phyloP scores from a whole-genome alignment of 1,140 invertebrate species.

The Macrotrachela quadricornifera region DNA sequence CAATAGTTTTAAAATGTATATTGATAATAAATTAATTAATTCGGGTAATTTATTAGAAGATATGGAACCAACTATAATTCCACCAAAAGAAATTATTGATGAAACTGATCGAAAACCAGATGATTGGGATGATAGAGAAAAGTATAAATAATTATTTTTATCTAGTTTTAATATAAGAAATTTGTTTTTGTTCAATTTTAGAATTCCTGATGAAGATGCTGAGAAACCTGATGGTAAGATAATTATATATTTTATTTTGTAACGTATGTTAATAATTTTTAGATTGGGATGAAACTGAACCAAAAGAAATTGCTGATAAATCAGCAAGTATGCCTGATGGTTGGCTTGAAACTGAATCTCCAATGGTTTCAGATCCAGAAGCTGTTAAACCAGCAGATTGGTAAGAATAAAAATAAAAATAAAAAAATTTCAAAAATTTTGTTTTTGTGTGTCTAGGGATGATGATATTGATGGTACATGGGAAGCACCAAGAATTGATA shows the following conservation, averaged over 20 bases:
- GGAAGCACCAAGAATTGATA: conserved; percentile 66
- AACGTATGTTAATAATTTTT: neutral
- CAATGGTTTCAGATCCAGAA: conserved; percentile 62
- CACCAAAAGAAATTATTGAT: conserved; percentile 81
- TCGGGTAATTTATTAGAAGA: conserved; percentile 65
- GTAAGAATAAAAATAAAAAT: too few species aligned
- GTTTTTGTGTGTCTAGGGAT: conserved; percentile 39
- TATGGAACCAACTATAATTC: conserved; percentile 72
- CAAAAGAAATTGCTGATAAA: conserved; percentile 23
- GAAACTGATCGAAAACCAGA: conserved; percentile 64
- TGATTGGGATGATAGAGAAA: conserved; percentile 91
- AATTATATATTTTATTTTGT: neutral
- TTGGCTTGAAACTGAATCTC: conserved; percentile 61
- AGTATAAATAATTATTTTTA: too few species aligned
- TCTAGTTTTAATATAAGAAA: too few species aligned
- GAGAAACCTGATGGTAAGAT: conserved; percentile 2
- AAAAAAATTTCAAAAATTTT: neutral
- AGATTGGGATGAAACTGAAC: conserved; percentile 28
- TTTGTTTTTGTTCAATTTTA: too few species aligned
- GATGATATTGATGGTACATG: conserved; percentile 92
- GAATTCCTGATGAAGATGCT: conserved; percentile 11
- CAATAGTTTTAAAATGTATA: conserved; percentile 43
- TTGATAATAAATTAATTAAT: conserved; percentile 53
- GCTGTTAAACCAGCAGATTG: conserved; percentile 74
- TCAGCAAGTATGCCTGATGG: conserved; percentile 25